A percentile compares a stretch with the other conserved stretches of the same genome.
These are phyloP conservation scores for Dendrolimus pini DNA, from an alignment of 2,888 invertebrate species.

Conservation along the genomic window DNA sequence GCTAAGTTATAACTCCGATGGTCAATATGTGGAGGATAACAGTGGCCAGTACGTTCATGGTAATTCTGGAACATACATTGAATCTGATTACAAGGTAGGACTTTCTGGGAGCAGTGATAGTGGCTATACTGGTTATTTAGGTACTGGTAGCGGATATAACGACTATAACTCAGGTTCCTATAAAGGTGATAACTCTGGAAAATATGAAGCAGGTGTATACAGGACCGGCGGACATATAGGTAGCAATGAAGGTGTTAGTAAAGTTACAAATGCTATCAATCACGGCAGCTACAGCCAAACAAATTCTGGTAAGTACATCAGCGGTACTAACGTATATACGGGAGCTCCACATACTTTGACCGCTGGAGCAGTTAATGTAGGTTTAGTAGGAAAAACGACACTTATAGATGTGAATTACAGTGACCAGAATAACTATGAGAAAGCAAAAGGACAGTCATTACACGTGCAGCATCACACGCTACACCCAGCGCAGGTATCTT, in stretches of 20 bases:
- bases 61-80: conserved; percentile 39
- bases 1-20: conserved; percentile 6
- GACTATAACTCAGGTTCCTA: conserved; percentile 27
- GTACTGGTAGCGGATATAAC: conserved; percentile 10
- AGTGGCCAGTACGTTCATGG: conserved; percentile 40
- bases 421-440: conserved; percentile 37
- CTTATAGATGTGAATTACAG: conserved; percentile 51
- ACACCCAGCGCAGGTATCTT: conserved; percentile 40
- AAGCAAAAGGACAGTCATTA: conserved; percentile 24
- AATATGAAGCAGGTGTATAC: conserved; percentile 47
- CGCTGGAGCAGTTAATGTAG: conserved; percentile 66
- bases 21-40: conserved; percentile 21
- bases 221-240: conserved; percentile 45
- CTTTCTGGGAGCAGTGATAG: conserved; percentile 10
- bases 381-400: conserved; percentile 66
- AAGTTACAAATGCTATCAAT: conserved; percentile 13
- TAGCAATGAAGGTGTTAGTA: conserved; percentile 19
- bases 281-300: conserved; percentile 42
- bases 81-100: conserved; percentile 19
- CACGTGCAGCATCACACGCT: conserved; percentile 28
- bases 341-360: conserved; percentile 60
- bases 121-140: conserved; percentile 10
- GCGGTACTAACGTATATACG: conserved; percentile 43
- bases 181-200: conserved; percentile 38
- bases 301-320: conserved; percentile 48